These are phyloP conservation scores for Bombyx huttoni DNA, from an alignment of 2,888 invertebrate species.

Conservation along the genomic window DNA sequence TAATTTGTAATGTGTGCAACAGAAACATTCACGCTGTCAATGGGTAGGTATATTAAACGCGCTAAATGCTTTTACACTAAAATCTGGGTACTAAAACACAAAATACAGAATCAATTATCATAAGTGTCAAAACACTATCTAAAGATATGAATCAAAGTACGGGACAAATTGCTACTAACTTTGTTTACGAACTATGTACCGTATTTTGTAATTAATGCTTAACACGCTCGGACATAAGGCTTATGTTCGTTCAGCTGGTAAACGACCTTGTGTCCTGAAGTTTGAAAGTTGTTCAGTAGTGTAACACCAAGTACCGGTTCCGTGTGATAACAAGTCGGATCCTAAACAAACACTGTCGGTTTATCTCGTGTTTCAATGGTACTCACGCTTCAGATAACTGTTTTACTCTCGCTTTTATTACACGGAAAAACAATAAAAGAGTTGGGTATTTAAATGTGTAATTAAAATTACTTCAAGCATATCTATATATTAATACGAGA, in stretches of 20 bases:
- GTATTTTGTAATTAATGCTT: neutral
- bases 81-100: neutral
- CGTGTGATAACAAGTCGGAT: neutral
- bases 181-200: slow-evolving; percentile 4
- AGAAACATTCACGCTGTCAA: too few species aligned
- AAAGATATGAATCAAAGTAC: slow-evolving; percentile 30
- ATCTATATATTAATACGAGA: too few species aligned
- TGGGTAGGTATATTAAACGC: too few species aligned
- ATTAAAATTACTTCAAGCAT: too few species aligned
- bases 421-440: neutral
- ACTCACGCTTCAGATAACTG: neutral
- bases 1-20: too few species aligned
- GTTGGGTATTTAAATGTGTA: neutral
- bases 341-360: neutral
- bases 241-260: neutral
- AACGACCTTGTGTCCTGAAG: neutral
- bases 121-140: slow-evolving; percentile 24
- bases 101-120: slow-evolving; percentile 5
- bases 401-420: neutral
- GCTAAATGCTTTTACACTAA: neutral
- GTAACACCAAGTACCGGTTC: neutral
- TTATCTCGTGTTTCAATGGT: neutral
- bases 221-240: neutral
- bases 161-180: slow-evolving; percentile 20
- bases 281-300: neutral